phyloP scores from a whole-genome alignment of 2,888 invertebrate genomes.

The Catonia carolina region DNA sequence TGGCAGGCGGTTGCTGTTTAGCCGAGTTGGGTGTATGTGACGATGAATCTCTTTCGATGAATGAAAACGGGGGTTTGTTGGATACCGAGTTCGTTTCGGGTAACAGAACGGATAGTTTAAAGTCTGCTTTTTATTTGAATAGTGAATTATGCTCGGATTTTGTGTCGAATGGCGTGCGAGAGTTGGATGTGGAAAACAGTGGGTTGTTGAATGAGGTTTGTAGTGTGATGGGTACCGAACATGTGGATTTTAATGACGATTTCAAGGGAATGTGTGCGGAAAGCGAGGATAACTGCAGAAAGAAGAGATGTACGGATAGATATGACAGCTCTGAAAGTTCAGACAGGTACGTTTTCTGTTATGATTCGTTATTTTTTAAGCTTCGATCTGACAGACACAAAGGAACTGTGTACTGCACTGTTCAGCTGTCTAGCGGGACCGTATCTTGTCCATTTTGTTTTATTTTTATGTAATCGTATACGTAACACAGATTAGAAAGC shows the following conservation, averaged over 20 bases:
- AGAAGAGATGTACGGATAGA: slow-evolving; percentile 82
- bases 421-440: no score
- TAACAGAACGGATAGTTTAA: slow-evolving; percentile 23
- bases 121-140: slow-evolving; percentile 20
- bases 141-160: slow-evolving; percentile 25
- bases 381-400: neutral
- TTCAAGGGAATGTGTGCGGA: slow-evolving; percentile 22
- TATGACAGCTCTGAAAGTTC: slow-evolving; percentile 91
- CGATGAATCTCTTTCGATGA: slow-evolving; percentile 17
- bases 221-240: slow-evolving; percentile 24
- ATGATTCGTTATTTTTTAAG: neutral
- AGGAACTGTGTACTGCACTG: neutral
- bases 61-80: slow-evolving; percentile 20
- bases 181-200: slow-evolving; percentile 20
- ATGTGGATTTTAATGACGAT: slow-evolving; percentile 21
- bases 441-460: no score
- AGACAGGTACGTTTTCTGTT: slow-evolving; percentile 65
- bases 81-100: slow-evolving; percentile 18
- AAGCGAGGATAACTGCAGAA: slow-evolving; percentile 49
- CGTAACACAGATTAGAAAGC: no score
- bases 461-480: no score
- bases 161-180: slow-evolving; percentile 19
- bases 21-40: slow-evolving; percentile 22
- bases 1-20: slow-evolving; percentile 30
- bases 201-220: slow-evolving; percentile 20